Evolutionary conservation across 2,797 vertebrate species (phyloP), one percentile per base, ranked within the genome.

Genomic region (Cetoscarus ocellatus): DNA sequence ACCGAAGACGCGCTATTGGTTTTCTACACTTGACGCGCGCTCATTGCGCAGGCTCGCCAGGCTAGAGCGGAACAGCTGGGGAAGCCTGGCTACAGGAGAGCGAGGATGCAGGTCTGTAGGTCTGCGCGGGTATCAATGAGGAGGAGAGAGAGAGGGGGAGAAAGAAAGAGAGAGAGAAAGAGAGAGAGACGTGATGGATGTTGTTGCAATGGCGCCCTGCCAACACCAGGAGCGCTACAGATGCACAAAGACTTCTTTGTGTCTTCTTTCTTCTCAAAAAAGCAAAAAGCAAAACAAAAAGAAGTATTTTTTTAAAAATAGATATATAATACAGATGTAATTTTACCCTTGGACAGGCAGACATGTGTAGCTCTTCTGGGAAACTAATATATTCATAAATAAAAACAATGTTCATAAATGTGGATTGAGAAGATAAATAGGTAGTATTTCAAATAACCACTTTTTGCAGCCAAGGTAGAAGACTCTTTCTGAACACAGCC

Each of bases 31-130:
- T 61, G 61, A 57, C 70, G 54, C 61, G 75, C 38, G 77, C 50
- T 74, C 87, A 88, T 81, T 91, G 89, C 88, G 91, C 89, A 91
- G 47, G 61, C 86, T 75, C 90, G 39, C 42, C 74, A 1, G 15
- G 59, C 63, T 17, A 13, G 70, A 82, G 82, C 44, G 68, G 54
- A 82, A 80, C 85, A 86, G 55, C 84, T 68, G 83, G 58, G 56
- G 68, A 70, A 85, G 73, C 69, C 75, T 78, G 72, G 55, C 70
- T 73, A 48, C 67, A 62, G n/a, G 61, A 48, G 15, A 55, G 63
- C 53, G 34, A 10, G 73, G 59, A 38, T 47, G 77, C 82, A 85
- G 84, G 83, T 85, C 72, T 64, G 67, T 77, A 48, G 42, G 61
- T 79, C 60, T 56, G 66, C 73, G 17, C 69, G 55, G 70, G 75